A percentile compares a stretch with the other conserved stretches of the same genome.
Evolutionary conservation across 2,888 invertebrate species (phyloP).

Genomic region (Dilophus febrilis): DNA sequence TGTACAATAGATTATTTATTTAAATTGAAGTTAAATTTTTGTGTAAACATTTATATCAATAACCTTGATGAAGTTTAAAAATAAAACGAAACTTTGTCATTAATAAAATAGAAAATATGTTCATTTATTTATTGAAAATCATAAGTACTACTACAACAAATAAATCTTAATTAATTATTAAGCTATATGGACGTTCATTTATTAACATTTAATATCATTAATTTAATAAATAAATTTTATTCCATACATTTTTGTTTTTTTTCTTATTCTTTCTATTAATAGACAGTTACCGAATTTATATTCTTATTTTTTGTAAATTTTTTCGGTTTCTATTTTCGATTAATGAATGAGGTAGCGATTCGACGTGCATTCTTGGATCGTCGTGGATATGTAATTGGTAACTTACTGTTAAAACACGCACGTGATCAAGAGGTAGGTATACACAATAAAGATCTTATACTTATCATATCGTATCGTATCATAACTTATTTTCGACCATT

Average conservation of each 20-base stretch:
- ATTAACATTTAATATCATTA: conserved; percentile 1
- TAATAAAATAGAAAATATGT: too few relatives aligned
- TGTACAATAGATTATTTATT: too few relatives aligned
- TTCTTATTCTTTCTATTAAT: conserved; percentile 8
- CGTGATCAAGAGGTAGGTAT: conserved; percentile 64
- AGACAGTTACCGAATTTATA: conserved; percentile 54
- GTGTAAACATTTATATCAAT: too few relatives aligned
- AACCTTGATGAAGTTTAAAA: too few relatives aligned
- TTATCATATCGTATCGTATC: too few relatives aligned
- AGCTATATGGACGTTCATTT: not conserved
- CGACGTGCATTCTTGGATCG: conserved; percentile 75
- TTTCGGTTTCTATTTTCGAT: conserved; percentile 73
- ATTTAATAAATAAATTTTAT: too few relatives aligned
- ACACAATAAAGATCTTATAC: too few relatives aligned
- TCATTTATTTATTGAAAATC: too few relatives aligned
- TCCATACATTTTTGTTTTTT: conserved; percentile 2
- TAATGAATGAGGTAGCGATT: conserved; percentile 76
- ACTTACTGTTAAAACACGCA: conserved; percentile 61
- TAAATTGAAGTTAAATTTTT: too few relatives aligned
- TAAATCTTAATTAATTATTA: not conserved
- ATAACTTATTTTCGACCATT: too few relatives aligned
- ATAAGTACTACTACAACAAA: too few relatives aligned
- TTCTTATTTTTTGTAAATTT: conserved; percentile 59
- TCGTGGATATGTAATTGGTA: conserved; percentile 71
- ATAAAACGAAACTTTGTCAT: too few relatives aligned